Conservation (phyloP, 2,888 invertebrate genomes). For the Ischnura elegans region DNA sequence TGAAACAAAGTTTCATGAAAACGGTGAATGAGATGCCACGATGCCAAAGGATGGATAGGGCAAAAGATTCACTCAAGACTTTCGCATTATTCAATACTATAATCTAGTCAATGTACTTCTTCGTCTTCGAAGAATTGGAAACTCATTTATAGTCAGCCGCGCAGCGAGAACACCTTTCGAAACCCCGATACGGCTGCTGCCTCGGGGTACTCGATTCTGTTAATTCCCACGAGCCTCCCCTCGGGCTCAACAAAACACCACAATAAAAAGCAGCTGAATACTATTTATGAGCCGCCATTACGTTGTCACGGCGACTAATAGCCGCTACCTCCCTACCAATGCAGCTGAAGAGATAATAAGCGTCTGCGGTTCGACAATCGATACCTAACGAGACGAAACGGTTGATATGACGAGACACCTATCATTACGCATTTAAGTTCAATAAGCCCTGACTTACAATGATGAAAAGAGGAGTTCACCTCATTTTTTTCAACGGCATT, state of each 20-base stretch:
- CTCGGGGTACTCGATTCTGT: not conserved
- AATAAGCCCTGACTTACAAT: not conserved
- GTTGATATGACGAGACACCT: not conserved
- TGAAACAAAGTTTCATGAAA: too few relatives aligned
- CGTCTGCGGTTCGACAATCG: not conserved
- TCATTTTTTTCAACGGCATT: not conserved
- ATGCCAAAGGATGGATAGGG: too few relatives aligned
- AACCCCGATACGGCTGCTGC: too few relatives aligned
- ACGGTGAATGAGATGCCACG: too few relatives aligned
- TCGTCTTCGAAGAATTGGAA: too few relatives aligned
- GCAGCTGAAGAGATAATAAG: not conserved
- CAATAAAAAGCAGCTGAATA: constrained; percentile 9
- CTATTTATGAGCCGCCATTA: not conserved
- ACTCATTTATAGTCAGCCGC: too few relatives aligned
- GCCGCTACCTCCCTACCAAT: not conserved
- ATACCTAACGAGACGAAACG: constrained; percentile 12
- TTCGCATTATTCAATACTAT: too few relatives aligned
- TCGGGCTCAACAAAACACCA: not conserved
- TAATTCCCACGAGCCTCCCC: not conserved
- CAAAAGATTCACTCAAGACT: too few relatives aligned
- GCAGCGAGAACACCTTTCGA: too few relatives aligned
- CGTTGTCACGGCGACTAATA: not conserved
- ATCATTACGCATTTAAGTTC: not conserved
- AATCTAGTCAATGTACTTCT: too few relatives aligned
- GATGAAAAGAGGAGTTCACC: not conserved